Evolutionary conservation across 37 sponge, comb jelly and placozoan species (phyloP).

Genomic region (Bolinopsis microptera): DNA sequence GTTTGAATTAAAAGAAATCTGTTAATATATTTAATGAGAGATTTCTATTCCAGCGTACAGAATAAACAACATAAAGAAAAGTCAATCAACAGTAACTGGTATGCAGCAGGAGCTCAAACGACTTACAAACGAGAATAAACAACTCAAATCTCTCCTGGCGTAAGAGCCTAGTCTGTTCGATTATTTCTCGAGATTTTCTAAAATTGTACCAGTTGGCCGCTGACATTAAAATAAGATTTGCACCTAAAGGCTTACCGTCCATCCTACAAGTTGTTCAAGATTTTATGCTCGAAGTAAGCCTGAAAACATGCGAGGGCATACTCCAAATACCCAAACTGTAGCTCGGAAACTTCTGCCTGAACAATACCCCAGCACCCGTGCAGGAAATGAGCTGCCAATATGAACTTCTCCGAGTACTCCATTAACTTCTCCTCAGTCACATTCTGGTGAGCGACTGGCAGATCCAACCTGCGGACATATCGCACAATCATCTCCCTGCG

Average conservation of each 20-base stretch:
- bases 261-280: conserved; percentile 51
- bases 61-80: conserved; percentile 44
- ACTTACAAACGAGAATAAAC: conserved; percentile 13
- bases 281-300: conserved; percentile 59
- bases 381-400: conserved; percentile 48
- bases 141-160: neutral
- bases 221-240: too few relatives aligned
- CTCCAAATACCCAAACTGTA: conserved; percentile 52
- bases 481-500: conserved; percentile 21
- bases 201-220: too few relatives aligned
- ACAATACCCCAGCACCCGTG: conserved; percentile 51
- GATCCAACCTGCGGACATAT: conserved; percentile 41
- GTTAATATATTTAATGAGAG: neutral
- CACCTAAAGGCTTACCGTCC: neutral
- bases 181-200: too few relatives aligned
- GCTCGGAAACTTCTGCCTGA: conserved; percentile 57
- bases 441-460: conserved; percentile 46
- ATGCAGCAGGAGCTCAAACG: neutral
- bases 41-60: conserved; percentile 4
- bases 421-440: conserved; percentile 59
- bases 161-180: neutral
- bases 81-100: neutral
- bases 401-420: conserved; percentile 63
- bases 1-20: too few relatives aligned
- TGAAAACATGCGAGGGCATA: conserved; percentile 63